Evolutionary conservation across 2,888 invertebrate genomes (phyloP), one percentile per base, ranked within the genome.

Genomic region (Phengaris alcon): DNA sequence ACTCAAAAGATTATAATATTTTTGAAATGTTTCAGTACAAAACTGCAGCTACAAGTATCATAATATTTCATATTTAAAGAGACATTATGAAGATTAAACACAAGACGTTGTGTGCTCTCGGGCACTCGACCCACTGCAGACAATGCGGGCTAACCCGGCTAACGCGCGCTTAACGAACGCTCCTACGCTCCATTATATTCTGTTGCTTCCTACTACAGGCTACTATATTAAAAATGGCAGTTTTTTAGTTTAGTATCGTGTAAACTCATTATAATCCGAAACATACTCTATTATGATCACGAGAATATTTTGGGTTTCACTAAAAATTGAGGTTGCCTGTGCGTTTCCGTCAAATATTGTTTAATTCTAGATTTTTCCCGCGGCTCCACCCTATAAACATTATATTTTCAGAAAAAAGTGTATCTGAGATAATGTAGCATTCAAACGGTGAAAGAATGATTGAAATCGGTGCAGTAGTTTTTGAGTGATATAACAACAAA

Each of bases 11-110:
- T 48, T 9, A 5, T 22, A 59, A 10, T 59, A 59, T 59, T 22
- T 3, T 59, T 59, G 6, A 22, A 59, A 59, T 2, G 22, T 8
- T 22, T 15, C 22, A 22, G 59, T 22, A 7, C 8, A 2, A 59
- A 59, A 22, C 22, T 59, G 59, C 59, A 59, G 22, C 22, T 22
- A 10, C 59, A 59, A 57, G 57, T 57, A 57, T 57, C 57, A 22
- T 22, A 22, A 15, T 59, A n/a, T 57, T 13, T 57, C n/a, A 59
- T 59, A 59, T 59, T 59, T n/a, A 59, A 59, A 59, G 59, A 59
- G 59, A 15, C 9, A 59, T 15, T 59, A 22, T 22, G 22, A 59
- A 59, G 59, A 59, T 59, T 59, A 59, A 59, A 59, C 10, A 22
- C 59, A 22, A 59, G 22, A 22, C 15, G 57, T 9, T 59, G 59